Evolutionary conservation across 2,113 vertebrate genomes (phyloP).

Genomic region (Mohoua ochrocephala): DNA sequence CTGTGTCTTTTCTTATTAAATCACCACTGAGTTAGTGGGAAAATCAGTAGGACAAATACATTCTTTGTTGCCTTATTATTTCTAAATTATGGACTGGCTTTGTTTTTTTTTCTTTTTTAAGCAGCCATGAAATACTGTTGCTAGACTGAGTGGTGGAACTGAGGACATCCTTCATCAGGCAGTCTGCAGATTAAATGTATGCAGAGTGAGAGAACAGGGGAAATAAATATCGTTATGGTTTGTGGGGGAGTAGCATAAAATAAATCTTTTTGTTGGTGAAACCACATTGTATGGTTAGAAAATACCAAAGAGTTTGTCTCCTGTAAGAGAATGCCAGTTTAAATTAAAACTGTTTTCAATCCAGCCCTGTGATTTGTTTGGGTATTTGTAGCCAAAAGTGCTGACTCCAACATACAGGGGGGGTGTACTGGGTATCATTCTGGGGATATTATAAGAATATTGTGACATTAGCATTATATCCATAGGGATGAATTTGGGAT

Average conservation of each 20-base stretch:
- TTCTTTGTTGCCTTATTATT: neutral
- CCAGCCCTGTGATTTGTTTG: neutral
- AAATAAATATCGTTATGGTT: neutral
- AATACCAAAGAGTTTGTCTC: neutral
- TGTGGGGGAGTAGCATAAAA: neutral
- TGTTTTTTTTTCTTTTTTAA: neutral
- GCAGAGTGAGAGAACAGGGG: neutral
- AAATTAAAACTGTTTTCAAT: neutral
- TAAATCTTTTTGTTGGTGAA: neutral
- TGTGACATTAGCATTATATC: neutral
- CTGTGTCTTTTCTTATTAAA: neutral
- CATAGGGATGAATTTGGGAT: neutral
- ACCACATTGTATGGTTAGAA: neutral
- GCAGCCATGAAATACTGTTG: neutral
- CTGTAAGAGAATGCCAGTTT: neutral
- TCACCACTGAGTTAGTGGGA: neutral
- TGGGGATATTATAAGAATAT: neutral
- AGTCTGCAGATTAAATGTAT: neutral
- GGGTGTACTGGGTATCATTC: neutral
- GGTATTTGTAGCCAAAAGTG: neutral
- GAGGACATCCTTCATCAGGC: neutral
- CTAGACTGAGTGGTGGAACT: neutral
- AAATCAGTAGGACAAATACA: neutral
- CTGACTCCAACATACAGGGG: fast-evolving
- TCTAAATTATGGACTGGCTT: neutral